A percentile compares a stretch with the other conserved stretches of the same genome.
Conservation (phyloP, 2,797 vertebrate genomes). For the Labeo calbasu region DNA sequence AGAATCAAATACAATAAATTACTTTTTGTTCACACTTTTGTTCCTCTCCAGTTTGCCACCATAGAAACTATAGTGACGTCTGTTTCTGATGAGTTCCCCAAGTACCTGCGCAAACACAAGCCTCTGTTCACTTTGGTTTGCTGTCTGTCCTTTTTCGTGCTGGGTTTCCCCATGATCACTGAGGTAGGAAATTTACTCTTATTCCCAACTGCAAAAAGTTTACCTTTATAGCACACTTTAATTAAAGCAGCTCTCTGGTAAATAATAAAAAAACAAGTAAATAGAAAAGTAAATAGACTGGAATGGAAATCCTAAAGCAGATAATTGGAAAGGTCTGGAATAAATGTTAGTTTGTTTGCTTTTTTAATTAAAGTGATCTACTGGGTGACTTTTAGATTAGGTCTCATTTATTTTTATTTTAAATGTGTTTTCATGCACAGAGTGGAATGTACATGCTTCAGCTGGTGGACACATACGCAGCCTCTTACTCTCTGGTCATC, state of each 20-base stretch:
- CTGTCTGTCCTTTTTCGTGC: conserved; percentile 89
- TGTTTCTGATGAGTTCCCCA: conserved; percentile 94
- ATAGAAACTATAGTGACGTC: conserved; percentile 99
- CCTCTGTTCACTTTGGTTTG: conserved; percentile 91
- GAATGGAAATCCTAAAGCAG: background rate
- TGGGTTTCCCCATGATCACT: conserved; percentile 99
- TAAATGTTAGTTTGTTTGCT: background rate
- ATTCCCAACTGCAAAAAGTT: background rate
- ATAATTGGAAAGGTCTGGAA: background rate
- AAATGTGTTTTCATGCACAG: conserved; percentile 68
- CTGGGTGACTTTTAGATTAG: background rate
- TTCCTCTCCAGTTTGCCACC: conserved; percentile 87
- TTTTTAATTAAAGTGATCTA: background rate
- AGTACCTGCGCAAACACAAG: conserved; percentile 93
- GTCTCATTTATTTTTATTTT: background rate
- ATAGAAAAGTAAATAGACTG: conserved; percentile 7
- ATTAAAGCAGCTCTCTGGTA: conserved; percentile 14
- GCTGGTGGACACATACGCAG: conserved; percentile 94
- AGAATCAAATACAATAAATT: background rate
- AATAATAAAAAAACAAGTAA: conserved; percentile 12
- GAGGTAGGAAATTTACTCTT: conserved; percentile 79
- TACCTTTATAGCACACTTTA: background rate
- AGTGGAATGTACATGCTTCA: conserved; percentile 98
- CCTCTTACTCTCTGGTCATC: conserved; percentile 96
- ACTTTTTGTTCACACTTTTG: background rate